Evolutionary conservation across 2,797 vertebrate genomes (phyloP).

Genomic region (Oreonectes daqikongensis): DNA sequence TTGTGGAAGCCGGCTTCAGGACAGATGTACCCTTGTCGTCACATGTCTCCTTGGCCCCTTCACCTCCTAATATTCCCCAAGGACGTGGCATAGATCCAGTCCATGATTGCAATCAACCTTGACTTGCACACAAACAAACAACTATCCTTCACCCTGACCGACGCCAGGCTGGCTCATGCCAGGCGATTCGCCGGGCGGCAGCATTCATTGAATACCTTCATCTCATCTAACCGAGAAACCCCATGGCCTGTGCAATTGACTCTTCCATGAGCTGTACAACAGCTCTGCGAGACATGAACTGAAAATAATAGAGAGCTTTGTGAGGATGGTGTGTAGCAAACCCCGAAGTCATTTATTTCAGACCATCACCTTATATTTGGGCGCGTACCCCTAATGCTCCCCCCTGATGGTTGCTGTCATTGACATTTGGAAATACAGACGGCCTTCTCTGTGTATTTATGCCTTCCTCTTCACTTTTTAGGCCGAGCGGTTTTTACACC

Average conservation of each 20-base stretch:
- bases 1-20: conserved; percentile 27
- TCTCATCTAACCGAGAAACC: conserved; percentile 51
- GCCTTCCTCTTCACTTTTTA: conserved; percentile 3
- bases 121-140: conserved; percentile 55
- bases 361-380: conserved; percentile 42
- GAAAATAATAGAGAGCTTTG: conserved; percentile 47
- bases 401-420: conserved; percentile 46
- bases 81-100: conserved; percentile 44
- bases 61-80: conserved; percentile 45
- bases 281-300: conserved; percentile 35
- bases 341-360: conserved; percentile 29
- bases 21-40: conserved; percentile 49
- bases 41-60: conserved; percentile 44
- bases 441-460: background rate
- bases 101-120: conserved; percentile 50
- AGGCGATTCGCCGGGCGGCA: conserved; percentile 44
- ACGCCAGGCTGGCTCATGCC: conserved; percentile 41
- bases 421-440: conserved; percentile 56
- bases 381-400: conserved; percentile 40
- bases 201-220: conserved; percentile 45
- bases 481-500: background rate
- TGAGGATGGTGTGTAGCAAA: conserved; percentile 39
- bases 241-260: conserved; percentile 49
- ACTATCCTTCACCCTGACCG: conserved; percentile 40
- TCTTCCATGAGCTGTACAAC: conserved; percentile 43